Evolutionary conservation across 2,888 invertebrate genomes (phyloP).

Genomic region (Polyommatus icarus): DNA sequence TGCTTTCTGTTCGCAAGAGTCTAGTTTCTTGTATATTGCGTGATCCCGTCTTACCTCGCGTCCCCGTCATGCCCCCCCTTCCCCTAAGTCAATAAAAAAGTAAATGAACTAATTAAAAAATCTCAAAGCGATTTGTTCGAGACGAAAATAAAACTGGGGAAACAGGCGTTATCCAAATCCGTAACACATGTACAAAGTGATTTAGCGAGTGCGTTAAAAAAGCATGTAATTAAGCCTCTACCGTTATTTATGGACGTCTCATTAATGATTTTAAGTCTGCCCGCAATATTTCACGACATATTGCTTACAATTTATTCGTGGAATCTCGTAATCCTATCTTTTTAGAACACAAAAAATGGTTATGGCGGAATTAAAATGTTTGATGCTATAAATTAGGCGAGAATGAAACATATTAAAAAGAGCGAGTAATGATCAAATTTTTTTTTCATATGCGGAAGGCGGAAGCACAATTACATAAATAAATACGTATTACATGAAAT

Average conservation of each 20-base stretch:
- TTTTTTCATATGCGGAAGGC: background rate
- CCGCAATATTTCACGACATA: constrained; percentile 29
- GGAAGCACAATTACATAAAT: background rate
- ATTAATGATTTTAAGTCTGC: constrained; percentile 49
- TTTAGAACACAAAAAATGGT: background rate
- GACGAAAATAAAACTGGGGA: constrained; percentile 4
- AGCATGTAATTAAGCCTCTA: constrained; percentile 53
- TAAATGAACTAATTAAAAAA: constrained; percentile 3
- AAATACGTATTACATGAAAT: background rate
- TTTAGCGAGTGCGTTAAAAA: constrained; percentile 55
- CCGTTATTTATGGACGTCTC: constrained; percentile 50
- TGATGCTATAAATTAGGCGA: background rate
- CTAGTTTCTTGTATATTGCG: no score
- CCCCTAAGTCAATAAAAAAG: constrained; percentile 15
- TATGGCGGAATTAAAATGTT: constrained; percentile 3
- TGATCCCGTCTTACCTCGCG: no score
- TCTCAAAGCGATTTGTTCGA: constrained; percentile 6
- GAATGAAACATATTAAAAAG: background rate
- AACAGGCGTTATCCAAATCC: constrained; percentile 12
- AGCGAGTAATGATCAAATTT: background rate
- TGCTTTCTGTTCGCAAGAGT: no score
- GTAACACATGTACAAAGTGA: constrained; percentile 52
- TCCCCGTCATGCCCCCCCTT: no score
- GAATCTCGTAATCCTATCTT: constrained; percentile 20
- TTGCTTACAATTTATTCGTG: constrained; percentile 24